Percentiles rank a stretch among this genome's conserved stretches.
Conservation (phyloP, 2,113 vertebrate genomes). For the Lophochroa leadbeateri region DNA sequence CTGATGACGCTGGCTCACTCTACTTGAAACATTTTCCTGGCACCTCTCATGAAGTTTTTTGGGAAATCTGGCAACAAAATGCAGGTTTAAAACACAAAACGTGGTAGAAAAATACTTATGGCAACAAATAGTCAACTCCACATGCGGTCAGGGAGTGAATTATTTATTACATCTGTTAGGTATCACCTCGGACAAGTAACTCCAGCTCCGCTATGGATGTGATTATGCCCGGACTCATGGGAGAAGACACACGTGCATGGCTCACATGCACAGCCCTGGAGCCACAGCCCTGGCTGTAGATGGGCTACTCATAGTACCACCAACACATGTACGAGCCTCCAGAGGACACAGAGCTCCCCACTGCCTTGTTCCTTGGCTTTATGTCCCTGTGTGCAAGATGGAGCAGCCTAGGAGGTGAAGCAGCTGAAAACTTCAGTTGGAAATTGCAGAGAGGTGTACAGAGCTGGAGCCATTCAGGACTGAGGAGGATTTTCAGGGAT, state of each 20-base stretch:
- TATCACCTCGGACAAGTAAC: accelerated
- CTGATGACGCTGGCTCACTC: neutral
- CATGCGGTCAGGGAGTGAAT: accelerated
- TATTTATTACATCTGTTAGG: neutral
- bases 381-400: neutral
- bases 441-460: neutral
- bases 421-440: neutral
- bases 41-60: neutral
- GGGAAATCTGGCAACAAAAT: neutral
- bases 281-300: neutral
- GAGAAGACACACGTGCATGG: accelerated
- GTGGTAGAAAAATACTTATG: neutral
- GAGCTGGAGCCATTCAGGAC: neutral
- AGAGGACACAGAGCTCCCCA: neutral
- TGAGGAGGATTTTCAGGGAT: neutral
- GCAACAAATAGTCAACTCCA: neutral
- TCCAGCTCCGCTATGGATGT: neutral
- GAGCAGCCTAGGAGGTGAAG: neutral
- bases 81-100: neutral
- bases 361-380: neutral
- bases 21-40: neutral
- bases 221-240: neutral
- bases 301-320: accelerated
- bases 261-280: neutral
- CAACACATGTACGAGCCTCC: accelerated